These are phyloP conservation scores for Montipora foliosa DNA, from an alignment of 64 coral and sea anemone species.

Conservation along the genomic window DNA sequence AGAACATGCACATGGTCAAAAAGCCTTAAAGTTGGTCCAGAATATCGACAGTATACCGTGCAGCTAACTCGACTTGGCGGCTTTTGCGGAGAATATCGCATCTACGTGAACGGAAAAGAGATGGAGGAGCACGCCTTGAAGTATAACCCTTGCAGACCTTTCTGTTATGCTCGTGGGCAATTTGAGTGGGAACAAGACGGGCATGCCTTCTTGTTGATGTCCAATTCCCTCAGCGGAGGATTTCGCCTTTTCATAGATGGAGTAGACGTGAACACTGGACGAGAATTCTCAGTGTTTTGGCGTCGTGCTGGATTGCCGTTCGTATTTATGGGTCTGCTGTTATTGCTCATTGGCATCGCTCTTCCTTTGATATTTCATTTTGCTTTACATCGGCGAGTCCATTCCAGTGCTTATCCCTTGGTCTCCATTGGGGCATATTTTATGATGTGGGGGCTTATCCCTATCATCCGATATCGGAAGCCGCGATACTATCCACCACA, in stretches of 20 bases:
- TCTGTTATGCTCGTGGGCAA: too few species aligned
- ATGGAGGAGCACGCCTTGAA: too few species aligned
- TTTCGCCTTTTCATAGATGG: too few species aligned
- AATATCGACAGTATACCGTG: constrained; percentile 80
- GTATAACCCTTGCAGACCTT: too few species aligned
- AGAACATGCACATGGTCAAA: constrained; percentile 83
- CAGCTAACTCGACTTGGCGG: constrained; percentile 78
- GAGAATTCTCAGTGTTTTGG: constrained; percentile 90
- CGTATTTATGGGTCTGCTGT: constrained; percentile 72
- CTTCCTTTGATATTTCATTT: constrained; percentile 81
- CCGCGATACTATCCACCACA: constrained; percentile 23
- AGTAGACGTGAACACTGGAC: constrained; percentile 65
- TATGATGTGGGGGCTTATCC: constrained; percentile 74
- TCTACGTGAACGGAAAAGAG: too few species aligned
- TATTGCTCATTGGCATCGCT: constrained; percentile 75
- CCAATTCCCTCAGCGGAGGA: too few species aligned
- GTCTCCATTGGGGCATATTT: constrained; percentile 71
- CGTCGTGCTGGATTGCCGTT: constrained; percentile 83
- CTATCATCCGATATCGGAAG: constrained; percentile 82
- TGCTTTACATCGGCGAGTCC: not conserved
- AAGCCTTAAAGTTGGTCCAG: constrained; percentile 74
- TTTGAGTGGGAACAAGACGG: too few species aligned
- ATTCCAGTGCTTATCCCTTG: constrained; percentile 58
- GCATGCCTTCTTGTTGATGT: too few species aligned
- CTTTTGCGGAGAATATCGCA: constrained; percentile 40